A percentile compares a stretch with the other conserved stretches of the same genome.
phyloP scores from a whole-genome alignment of 2,113 vertebrate species.

The Eira barbara region DNA sequence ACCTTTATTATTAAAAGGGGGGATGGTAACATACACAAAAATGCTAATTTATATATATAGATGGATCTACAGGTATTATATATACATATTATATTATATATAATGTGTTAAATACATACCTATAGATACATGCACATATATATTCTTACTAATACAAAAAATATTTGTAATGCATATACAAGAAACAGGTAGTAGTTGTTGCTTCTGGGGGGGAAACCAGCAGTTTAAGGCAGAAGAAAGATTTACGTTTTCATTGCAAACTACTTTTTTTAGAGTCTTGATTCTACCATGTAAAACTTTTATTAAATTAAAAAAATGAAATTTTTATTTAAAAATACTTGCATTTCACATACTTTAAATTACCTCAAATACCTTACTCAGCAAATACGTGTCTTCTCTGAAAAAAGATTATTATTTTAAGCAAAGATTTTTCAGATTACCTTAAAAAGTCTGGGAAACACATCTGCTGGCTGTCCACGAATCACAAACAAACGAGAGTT shows the following conservation, averaged over 20 bases:
- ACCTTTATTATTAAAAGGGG: background rate
- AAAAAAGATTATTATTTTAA: slow-evolving; percentile 27
- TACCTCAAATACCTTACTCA: background rate
- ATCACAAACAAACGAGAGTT: slow-evolving; percentile 97
- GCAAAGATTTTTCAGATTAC: slow-evolving; percentile 76
- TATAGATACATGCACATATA: background rate
- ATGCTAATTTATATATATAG: background rate
- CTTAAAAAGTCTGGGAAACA: slow-evolving; percentile 97
- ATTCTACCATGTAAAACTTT: background rate
- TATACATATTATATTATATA: background rate
- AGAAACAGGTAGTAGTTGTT: background rate
- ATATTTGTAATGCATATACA: background rate
- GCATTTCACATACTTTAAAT: background rate
- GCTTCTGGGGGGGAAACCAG: background rate
- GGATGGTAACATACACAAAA: background rate
- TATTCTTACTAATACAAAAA: background rate
- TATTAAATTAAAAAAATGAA: background rate
- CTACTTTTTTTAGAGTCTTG: background rate
- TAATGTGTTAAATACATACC: background rate
- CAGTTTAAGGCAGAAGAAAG: background rate
- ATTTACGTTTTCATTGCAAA: slow-evolving; percentile 17
- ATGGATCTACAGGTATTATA: background rate
- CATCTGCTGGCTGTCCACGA: slow-evolving; percentile 96
- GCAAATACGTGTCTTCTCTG: background rate
- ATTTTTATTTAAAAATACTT: slow-evolving; percentile 18